These are phyloP conservation scores for Aplidium turbinatum DNA, from an alignment of 23 tunicate genomes.

Conservation along the genomic window DNA sequence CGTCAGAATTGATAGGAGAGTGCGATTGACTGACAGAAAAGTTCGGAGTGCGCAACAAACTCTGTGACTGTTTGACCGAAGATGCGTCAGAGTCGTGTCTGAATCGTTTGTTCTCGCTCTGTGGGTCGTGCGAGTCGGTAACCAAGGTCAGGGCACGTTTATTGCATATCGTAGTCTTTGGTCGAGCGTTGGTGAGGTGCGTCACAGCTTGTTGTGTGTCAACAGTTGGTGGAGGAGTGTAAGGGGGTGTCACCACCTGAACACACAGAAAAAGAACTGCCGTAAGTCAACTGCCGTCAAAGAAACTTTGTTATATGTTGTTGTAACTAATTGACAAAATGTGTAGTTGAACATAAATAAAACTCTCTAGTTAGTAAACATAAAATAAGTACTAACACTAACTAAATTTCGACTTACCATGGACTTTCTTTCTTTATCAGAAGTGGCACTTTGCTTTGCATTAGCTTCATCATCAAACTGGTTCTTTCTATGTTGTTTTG, in stretches of 20 bases:
- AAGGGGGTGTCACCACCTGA: slow-evolving; percentile 54
- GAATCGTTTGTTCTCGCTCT: slow-evolving; percentile 34
- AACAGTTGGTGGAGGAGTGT: slow-evolving; percentile 68
- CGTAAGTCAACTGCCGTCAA: no score
- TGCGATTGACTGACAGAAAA: slow-evolving; percentile 54
- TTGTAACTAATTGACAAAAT: no score
- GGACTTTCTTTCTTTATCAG: no score
- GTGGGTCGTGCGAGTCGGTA: slow-evolving; percentile 53
- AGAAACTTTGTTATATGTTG: no score
- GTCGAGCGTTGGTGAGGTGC: slow-evolving; percentile 70
- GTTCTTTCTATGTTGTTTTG: slow-evolving; percentile 65
- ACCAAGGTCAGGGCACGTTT: slow-evolving; percentile 58
- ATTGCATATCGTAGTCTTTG: slow-evolving; percentile 60
- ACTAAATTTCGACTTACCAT: no score
- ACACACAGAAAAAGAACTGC: no score
- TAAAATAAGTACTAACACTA: no score
- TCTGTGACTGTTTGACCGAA: slow-evolving; percentile 3
- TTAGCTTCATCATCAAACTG: slow-evolving; percentile 48
- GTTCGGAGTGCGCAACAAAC: slow-evolving; percentile 45
- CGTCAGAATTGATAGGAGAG: slow-evolving; percentile 55
- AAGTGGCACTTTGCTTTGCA: no score
- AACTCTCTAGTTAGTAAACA: no score
- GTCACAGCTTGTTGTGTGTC: slow-evolving; percentile 68
- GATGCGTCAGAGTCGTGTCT: slow-evolving; percentile 40
- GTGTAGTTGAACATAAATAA: no score